phyloP scores from a whole-genome alignment of 2,797 vertebrate species.

The Coregonus ussuriensis region DNA sequence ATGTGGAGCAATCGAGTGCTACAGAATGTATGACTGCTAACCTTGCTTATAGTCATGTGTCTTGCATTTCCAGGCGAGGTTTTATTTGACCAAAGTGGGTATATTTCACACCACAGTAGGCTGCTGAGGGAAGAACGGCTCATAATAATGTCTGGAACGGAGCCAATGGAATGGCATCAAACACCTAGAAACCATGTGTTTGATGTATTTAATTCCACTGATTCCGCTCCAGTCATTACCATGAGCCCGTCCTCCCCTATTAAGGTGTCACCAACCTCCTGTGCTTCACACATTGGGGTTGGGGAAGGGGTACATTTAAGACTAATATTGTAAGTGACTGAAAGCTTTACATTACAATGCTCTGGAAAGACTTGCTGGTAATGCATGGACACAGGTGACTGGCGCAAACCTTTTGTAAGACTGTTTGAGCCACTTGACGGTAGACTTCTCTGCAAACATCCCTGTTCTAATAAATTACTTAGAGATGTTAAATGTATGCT shows the following conservation, averaged over 20 bases:
- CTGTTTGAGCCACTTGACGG: conserved; percentile 71
- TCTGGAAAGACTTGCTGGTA: conserved; percentile 62
- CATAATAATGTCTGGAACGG: too few species aligned
- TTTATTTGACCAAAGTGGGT: conserved; percentile 51
- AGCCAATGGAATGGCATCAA: too few species aligned
- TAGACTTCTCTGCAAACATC: conserved; percentile 76
- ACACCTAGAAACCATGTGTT: too few species aligned
- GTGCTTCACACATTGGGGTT: conserved; percentile 27
- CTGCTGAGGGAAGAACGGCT: too few species aligned
- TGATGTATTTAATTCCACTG: too few species aligned
- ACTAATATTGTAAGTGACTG: conserved; percentile 42
- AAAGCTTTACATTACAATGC: conserved; percentile 66
- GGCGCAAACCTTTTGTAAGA: conserved; percentile 63
- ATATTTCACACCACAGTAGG: conserved; percentile 24
- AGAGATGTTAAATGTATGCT: conserved; percentile 75
- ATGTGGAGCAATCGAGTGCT: conserved; percentile 69
- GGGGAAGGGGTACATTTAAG: not conserved
- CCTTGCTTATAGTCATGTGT: conserved; percentile 68
- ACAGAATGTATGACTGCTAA: conserved; percentile 72
- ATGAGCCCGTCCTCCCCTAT: too few species aligned
- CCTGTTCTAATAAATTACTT: conserved; percentile 83
- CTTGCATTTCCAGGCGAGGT: conserved; percentile 55
- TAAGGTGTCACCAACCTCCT: too few species aligned
- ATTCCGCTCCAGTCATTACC: too few species aligned
- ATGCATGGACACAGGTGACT: conserved; percentile 62